A percentile compares a stretch with the other conserved stretches of the same genome.
Conservation (phyloP, 1,140 invertebrate genomes). For the Drosophila repletoides region DNA sequence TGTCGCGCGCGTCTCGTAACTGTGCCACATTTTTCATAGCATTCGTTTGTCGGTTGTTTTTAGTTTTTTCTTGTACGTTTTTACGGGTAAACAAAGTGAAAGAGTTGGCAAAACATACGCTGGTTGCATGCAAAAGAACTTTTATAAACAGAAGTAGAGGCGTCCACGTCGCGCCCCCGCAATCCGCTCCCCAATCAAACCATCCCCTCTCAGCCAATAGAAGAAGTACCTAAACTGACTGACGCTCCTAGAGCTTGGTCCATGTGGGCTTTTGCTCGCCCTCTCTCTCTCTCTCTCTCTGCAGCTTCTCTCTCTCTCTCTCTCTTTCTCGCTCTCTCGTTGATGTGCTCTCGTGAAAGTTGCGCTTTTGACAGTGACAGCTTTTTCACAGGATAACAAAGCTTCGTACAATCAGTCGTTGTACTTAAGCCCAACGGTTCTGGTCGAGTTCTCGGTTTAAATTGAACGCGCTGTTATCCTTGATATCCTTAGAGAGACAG, state of each 20-base stretch:
- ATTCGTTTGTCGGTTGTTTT: conserved; percentile 36
- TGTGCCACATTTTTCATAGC: conserved; percentile 37
- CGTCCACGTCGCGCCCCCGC: background rate
- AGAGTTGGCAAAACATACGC: conserved; percentile 72
- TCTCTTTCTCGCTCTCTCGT: conserved; percentile 21
- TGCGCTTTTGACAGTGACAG: conserved; percentile 63
- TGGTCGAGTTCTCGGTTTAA: conserved; percentile 53
- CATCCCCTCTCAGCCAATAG: background rate
- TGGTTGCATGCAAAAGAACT: conserved; percentile 50
- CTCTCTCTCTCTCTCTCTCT: conserved; percentile 17
- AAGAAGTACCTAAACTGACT: background rate
- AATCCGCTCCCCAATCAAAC: background rate
- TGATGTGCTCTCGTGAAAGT: conserved; percentile 19
- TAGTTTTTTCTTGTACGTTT: conserved; percentile 26
- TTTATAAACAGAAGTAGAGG: conserved; percentile 42
- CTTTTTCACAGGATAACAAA: conserved; percentile 78
- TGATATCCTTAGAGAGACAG: conserved; percentile 22
- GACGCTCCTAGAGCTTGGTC: background rate
- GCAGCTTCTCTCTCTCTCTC: conserved; percentile 13
- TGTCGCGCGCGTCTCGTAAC: conserved; percentile 23
- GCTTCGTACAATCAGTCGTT: conserved; percentile 73
- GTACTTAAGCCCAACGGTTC: conserved; percentile 66
- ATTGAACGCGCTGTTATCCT: conserved; percentile 20
- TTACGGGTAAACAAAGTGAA: conserved; percentile 58
- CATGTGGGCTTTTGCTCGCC: conserved; percentile 21